Conservation (phyloP, 2,888 invertebrate genomes). For the Rapana venosa region DNA sequence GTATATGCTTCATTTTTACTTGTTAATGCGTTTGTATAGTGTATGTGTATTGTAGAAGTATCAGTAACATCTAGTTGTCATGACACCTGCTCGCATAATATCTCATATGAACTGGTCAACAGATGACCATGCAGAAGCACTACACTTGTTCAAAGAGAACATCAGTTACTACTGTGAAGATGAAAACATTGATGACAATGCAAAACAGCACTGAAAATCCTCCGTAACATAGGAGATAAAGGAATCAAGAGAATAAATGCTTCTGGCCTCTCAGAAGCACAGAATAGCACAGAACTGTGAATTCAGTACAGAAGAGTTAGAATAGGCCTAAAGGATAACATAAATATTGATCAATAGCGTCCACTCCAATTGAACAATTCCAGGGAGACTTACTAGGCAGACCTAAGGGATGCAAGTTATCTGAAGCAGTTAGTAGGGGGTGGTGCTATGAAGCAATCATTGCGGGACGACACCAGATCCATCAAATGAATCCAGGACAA, state of each 20-base stretch:
- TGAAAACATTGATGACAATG: background rate
- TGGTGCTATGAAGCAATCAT: background rate
- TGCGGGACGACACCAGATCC: background rate
- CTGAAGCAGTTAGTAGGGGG: background rate
- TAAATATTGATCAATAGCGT: background rate
- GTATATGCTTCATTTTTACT: no score
- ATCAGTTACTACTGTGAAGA: no score
- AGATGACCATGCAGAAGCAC: no score
- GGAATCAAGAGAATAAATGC: background rate
- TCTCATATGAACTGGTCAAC: no score
- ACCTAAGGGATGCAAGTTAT: conserved; percentile 33
- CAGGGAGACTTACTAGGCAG: background rate
- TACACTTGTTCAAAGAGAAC: no score
- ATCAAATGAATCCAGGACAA: conserved; percentile 25
- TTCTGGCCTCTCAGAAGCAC: background rate
- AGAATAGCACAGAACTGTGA: conserved; percentile 33
- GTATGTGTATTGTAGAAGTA: no score
- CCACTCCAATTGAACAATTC: background rate
- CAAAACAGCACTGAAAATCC: background rate
- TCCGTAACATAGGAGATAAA: background rate
- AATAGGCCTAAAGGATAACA: background rate
- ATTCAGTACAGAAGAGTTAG: background rate
- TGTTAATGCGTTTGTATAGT: no score
- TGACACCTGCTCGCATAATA: no score
- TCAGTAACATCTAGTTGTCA: no score